Evolutionary conservation across 2,797 vertebrate species (phyloP).

Genomic region (Etheostoma nigrum): DNA sequence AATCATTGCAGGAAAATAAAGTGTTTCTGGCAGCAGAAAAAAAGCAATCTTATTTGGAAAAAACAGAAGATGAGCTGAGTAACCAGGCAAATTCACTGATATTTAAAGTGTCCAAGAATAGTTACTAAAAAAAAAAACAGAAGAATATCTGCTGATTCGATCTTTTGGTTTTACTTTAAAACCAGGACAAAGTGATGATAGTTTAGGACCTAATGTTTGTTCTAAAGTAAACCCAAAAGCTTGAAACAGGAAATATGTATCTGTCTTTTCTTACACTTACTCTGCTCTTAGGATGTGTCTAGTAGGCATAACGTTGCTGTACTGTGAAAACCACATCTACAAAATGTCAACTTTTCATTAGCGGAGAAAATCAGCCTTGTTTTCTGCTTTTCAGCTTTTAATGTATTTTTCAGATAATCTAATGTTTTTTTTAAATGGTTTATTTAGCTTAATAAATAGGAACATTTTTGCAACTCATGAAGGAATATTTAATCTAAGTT

Average conservation of each 20-base stretch:
- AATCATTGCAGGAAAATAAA: neutral
- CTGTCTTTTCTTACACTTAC: neutral
- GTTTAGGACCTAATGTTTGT: neutral
- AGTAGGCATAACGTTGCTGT: neutral
- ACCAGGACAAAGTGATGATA: neutral
- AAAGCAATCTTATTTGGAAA: neutral
- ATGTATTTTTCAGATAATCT: neutral
- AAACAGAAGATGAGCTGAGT: neutral
- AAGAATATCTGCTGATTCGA: neutral
- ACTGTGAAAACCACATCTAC: neutral
- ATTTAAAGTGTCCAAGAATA: neutral
- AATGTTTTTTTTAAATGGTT: neutral
- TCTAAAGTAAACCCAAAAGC: neutral
- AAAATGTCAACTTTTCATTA: neutral
- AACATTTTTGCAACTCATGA: neutral
- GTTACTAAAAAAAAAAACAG: neutral
- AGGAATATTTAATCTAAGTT: too few species aligned
- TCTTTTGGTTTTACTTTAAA: neutral
- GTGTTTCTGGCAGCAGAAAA: neutral
- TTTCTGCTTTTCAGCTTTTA: neutral
- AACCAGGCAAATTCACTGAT: neutral
- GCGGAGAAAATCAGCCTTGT: neutral
- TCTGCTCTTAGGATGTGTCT: neutral
- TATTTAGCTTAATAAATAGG: neutral
- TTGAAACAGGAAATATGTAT: neutral